Conservation (phyloP, 1,140 invertebrate species). For the Bombus picipes region DNA sequence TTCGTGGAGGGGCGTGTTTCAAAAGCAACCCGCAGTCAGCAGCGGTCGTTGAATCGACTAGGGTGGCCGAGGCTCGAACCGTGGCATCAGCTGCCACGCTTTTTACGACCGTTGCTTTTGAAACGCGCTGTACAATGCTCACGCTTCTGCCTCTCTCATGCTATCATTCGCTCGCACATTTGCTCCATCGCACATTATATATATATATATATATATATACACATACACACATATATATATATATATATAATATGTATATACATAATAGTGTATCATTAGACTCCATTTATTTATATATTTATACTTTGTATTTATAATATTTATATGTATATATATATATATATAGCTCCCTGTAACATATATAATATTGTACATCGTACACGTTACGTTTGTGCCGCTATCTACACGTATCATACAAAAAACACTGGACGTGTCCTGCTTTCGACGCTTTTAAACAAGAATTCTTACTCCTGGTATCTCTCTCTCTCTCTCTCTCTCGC, state of each 20-base stretch:
- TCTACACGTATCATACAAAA: slow-evolving; percentile 82
- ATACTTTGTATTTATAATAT: slow-evolving; percentile 55
- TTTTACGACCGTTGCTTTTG: slow-evolving; percentile 36
- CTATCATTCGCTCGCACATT: slow-evolving; percentile 8
- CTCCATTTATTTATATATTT: slow-evolving; percentile 76
- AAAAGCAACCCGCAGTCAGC: slow-evolving; percentile 4
- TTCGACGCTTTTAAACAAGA: slow-evolving; percentile 48
- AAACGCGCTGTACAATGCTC: slow-evolving; percentile 57
- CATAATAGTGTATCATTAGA: slow-evolving; percentile 70
- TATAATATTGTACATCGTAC: slow-evolving; percentile 79
- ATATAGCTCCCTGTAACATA: slow-evolving; percentile 79
- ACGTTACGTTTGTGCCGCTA: slow-evolving; percentile 78
- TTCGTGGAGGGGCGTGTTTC: slow-evolving; percentile 36
- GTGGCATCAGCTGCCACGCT: background rate
- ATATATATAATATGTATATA: slow-evolving; percentile 52
- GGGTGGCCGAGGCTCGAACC: background rate
- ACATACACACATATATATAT: slow-evolving; percentile 55
- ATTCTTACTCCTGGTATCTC: slow-evolving; percentile 4
- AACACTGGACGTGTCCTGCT: slow-evolving; percentile 63
- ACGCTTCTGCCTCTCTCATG: slow-evolving; percentile 7
- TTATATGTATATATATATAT: slow-evolving; percentile 71
- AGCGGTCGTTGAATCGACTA: background rate
- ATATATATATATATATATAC: slow-evolving; percentile 10
- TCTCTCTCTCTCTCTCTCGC: background rate
- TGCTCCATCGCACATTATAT: slow-evolving; percentile 3